Percentiles rank a stretch among this genome's conserved stretches.
phyloP scores from a whole-genome alignment of 2,888 invertebrate genomes.

The Steinernema hermaphroditum region DNA sequence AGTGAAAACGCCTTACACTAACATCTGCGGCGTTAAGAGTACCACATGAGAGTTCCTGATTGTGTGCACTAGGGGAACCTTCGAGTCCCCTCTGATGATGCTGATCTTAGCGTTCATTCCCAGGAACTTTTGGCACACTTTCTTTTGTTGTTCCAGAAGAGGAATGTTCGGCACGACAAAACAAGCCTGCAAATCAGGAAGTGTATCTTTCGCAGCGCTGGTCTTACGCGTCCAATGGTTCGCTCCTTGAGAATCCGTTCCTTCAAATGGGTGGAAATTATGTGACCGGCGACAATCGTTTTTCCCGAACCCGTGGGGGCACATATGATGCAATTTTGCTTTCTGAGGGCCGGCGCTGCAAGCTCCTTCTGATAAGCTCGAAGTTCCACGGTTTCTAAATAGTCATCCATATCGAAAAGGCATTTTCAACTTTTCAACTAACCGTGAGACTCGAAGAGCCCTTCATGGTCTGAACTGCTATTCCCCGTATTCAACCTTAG shows the following conservation, averaged over 20 bases:
- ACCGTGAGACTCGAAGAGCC: no score
- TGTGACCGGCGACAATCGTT: constrained; percentile 59
- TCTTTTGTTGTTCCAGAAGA: constrained; percentile 26
- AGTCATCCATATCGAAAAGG: no score
- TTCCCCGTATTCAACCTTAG: no score
- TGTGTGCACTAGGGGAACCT: constrained; percentile 38
- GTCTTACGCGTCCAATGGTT: no score
- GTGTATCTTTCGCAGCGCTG: no score
- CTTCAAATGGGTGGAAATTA: constrained; percentile 54
- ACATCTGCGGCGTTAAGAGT: constrained; percentile 59
- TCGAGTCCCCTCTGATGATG: neutral
- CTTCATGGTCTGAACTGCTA: neutral
- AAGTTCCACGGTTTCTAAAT: constrained; percentile 36
- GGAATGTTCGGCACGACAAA: constrained; percentile 19
- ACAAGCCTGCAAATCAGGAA: constrained; percentile 35
- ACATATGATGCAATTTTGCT: constrained; percentile 56
- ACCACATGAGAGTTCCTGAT: constrained; percentile 48
- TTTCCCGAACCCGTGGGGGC: constrained; percentile 65
- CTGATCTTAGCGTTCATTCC: neutral
- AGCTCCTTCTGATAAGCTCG: constrained; percentile 53
- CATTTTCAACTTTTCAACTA: no score
- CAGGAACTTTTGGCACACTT: neutral
- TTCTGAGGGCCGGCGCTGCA: constrained; percentile 39
- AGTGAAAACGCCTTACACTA: constrained; percentile 45
- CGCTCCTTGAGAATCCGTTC: neutral